These are phyloP conservation scores for Crepidodera aurea DNA, from an alignment of 2,888 invertebrate species.

Conservation along the genomic window DNA sequence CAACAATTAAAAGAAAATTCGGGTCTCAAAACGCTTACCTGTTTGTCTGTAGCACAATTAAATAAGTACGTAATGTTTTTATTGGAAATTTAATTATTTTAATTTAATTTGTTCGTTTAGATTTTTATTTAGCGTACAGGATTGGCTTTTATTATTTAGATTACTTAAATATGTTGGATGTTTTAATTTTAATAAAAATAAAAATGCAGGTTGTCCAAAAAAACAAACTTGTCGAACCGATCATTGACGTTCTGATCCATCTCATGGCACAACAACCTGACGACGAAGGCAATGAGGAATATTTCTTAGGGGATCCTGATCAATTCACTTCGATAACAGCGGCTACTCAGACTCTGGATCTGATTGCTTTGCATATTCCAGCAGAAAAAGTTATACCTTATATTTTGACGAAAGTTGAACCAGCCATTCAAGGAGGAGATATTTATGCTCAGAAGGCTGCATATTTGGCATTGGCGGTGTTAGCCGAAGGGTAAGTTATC, in stretches of 20 bases:
- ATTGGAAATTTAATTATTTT: too few species aligned
- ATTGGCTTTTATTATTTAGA: too few species aligned
- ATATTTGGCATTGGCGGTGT: constrained; percentile 76
- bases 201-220: constrained; percentile 67
- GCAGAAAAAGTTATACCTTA: constrained; percentile 79
- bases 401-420: constrained; percentile 70
- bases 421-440: constrained; percentile 68
- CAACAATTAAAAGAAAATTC: too few species aligned
- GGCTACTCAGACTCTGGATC: constrained; percentile 78
- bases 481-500: constrained; percentile 70
- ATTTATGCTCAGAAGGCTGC: constrained; percentile 74
- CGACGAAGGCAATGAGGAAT: constrained; percentile 71
- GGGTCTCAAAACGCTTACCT: too few species aligned
- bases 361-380: constrained; percentile 76
- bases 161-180: too few species aligned
- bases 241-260: constrained; percentile 71
- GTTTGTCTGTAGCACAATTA: too few species aligned
- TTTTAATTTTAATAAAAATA: too few species aligned
- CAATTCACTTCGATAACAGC: constrained; percentile 71
- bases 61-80: too few species aligned
- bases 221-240: constrained; percentile 74
- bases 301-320: constrained; percentile 70
- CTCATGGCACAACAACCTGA: constrained; percentile 72
- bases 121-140: too few species aligned
- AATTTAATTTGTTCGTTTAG: too few species aligned